phyloP scores from a whole-genome alignment of 2,888 invertebrate species.

The Acheta domesticus region DNA sequence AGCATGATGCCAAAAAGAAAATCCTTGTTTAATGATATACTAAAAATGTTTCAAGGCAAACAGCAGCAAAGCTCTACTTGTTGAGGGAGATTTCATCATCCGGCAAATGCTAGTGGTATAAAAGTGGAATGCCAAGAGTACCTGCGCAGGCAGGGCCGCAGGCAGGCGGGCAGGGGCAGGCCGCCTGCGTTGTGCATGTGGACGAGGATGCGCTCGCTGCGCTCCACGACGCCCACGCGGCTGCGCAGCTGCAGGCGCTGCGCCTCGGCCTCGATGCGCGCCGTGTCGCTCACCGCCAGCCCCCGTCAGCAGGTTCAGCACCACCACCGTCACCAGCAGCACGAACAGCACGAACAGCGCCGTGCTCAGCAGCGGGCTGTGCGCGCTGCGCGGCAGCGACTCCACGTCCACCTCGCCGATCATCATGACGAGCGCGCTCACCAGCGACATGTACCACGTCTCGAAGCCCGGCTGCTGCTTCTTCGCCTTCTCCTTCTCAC shows the following conservation, averaged over 20 bases:
- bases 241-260: not conserved
- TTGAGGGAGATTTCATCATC: too few species aligned
- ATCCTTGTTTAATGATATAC: too few species aligned
- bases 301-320: constrained; percentile 25
- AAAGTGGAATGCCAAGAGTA: too few species aligned
- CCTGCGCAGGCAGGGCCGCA: not conserved
- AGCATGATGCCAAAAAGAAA: too few species aligned
- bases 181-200: not conserved
- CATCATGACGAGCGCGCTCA: constrained; percentile 23
- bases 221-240: not conserved
- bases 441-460: not conserved
- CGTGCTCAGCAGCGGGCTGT: not conserved
- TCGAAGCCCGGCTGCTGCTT: too few species aligned
- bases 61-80: too few species aligned
- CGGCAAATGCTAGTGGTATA: too few species aligned
- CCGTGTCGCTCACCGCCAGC: constrained; percentile 22
- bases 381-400: not conserved
- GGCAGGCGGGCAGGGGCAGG: not conserved
- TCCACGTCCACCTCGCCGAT: constrained; percentile 22
- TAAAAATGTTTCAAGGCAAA: too few species aligned
- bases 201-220: not conserved
- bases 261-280: not conserved
- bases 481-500: not conserved
- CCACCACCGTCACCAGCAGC: constrained; percentile 21
- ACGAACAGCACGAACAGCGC: constrained; percentile 20